Conservation (phyloP, 2,797 vertebrate species). For the Chelon labrosus region DNA sequence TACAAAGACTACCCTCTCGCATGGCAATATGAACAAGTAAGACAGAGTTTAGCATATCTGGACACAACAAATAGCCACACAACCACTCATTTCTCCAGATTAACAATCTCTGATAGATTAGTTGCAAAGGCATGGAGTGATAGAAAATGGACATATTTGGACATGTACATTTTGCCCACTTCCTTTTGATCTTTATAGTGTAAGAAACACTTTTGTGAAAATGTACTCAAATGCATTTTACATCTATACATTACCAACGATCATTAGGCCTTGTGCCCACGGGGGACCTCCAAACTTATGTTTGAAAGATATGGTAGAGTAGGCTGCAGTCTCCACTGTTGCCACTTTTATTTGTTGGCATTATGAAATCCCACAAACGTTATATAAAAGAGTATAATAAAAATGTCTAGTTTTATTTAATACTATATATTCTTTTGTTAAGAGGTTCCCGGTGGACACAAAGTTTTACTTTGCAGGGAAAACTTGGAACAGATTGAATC, state of each 20-base stretch:
- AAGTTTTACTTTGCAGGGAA: slow-evolving; percentile 29
- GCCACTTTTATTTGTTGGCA: neutral
- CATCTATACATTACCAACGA: slow-evolving; percentile 22
- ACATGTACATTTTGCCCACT: slow-evolving; percentile 29
- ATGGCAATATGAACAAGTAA: slow-evolving; percentile 59
- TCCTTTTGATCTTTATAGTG: slow-evolving; percentile 16
- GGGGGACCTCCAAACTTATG: slow-evolving; percentile 47
- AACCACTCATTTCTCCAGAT: slow-evolving; percentile 15
- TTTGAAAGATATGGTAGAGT: neutral
- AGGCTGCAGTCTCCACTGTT: neutral
- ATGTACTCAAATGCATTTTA: slow-evolving; percentile 31
- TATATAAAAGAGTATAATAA: neutral
- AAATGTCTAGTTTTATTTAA: neutral
- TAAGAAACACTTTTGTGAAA: slow-evolving; percentile 23
- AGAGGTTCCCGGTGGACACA: slow-evolving; percentile 70
- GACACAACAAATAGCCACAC: slow-evolving; percentile 56
- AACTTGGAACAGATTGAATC: slow-evolving; percentile 30
- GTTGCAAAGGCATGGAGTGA: slow-evolving; percentile 25
- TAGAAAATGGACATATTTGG: slow-evolving; percentile 44
- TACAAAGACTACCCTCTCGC: slow-evolving; percentile 48
- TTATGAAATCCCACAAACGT: neutral
- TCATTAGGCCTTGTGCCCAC: slow-evolving; percentile 56
- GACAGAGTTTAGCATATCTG: slow-evolving; percentile 57
- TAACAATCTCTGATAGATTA: slow-evolving; percentile 15
- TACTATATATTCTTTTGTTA: slow-evolving; percentile 2